Conservation (phyloP, 2,113 vertebrate species). For the Silurus meridionalis region DNA sequence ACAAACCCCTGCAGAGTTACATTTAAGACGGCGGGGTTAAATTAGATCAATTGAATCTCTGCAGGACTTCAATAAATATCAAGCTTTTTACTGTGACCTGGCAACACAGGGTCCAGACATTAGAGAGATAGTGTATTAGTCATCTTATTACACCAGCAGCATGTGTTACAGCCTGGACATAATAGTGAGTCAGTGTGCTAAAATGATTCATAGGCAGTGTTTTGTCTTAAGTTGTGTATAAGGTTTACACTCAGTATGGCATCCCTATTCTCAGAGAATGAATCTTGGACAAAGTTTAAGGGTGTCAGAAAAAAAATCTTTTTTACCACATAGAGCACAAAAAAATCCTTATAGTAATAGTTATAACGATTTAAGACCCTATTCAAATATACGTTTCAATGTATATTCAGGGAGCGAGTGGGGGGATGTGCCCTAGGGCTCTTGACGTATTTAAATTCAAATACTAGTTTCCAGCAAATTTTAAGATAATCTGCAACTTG, state of each 20-base stretch:
- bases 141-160: constrained; percentile 25
- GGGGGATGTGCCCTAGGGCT: not conserved
- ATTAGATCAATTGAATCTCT: constrained; percentile 7
- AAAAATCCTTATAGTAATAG: not conserved
- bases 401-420: not conserved
- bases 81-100: constrained; percentile 9
- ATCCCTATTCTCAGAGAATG: not conserved
- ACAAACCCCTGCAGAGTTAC: not conserved
- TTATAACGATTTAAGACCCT: not conserved
- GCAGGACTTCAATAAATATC: constrained; percentile 27
- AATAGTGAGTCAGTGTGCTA: constrained; percentile 2
- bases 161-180: constrained; percentile 23
- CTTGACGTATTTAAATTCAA: no score
- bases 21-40: constrained; percentile 24
- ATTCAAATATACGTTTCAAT: not conserved
- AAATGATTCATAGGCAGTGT: constrained; percentile 18
- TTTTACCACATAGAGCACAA: not conserved
- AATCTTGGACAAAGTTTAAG: not conserved
- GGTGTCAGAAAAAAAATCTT: not conserved
- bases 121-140: constrained; percentile 15
- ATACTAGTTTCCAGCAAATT: no score
- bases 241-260: not conserved
- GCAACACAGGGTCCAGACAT: not conserved
- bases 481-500: no score
- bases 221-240: not conserved